A percentile compares a stretch with the other conserved stretches of the same genome.
Evolutionary conservation across 1,140 invertebrate species (phyloP).

Genomic region (Drosophila elegans): DNA sequence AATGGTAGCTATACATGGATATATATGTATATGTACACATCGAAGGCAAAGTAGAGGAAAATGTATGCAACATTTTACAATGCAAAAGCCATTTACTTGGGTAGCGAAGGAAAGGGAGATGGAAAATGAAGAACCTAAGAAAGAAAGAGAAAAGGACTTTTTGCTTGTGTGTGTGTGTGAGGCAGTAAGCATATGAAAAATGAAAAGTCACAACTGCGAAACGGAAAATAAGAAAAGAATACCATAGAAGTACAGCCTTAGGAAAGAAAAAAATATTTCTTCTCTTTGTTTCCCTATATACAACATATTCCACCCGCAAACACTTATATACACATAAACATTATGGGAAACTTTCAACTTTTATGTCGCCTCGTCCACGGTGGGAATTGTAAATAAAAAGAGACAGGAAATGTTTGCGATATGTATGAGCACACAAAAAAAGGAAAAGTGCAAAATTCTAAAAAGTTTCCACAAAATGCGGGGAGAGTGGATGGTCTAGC

Average conservation of each 20-base stretch:
- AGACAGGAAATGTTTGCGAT: conserved; percentile 74
- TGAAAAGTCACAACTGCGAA: conserved; percentile 76
- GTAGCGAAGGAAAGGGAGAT: conserved; percentile 29
- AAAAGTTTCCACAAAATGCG: conserved; percentile 34
- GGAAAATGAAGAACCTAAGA: conserved; percentile 23
- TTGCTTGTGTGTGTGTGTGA: conserved; percentile 19
- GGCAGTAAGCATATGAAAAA: conserved; percentile 79
- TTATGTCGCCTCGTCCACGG: conserved; percentile 65
- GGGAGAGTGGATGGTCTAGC: conserved; percentile 12
- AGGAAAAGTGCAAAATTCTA: conserved; percentile 59
- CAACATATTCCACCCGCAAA: conserved; percentile 35
- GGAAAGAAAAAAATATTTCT: conserved; percentile 31
- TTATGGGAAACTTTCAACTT: conserved; percentile 57
- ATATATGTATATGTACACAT: conserved; percentile 27
- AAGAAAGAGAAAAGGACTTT: conserved; percentile 29
- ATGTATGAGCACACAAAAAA: conserved; percentile 59
- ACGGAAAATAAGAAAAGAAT: conserved; percentile 44
- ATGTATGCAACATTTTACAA: conserved; percentile 84
- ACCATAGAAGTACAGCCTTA: conserved; percentile 36
- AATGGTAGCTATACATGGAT: conserved; percentile 41
- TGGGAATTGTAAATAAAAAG: conserved; percentile 77
- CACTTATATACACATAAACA: conserved; percentile 22
- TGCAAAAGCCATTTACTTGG: conserved; percentile 80
- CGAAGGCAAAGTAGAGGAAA: conserved; percentile 79
- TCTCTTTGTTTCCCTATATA: conserved; percentile 45